Base-by-base conservation (phyloP, 1,140 invertebrate species). In the Zaprionus camerounensis region DNA sequence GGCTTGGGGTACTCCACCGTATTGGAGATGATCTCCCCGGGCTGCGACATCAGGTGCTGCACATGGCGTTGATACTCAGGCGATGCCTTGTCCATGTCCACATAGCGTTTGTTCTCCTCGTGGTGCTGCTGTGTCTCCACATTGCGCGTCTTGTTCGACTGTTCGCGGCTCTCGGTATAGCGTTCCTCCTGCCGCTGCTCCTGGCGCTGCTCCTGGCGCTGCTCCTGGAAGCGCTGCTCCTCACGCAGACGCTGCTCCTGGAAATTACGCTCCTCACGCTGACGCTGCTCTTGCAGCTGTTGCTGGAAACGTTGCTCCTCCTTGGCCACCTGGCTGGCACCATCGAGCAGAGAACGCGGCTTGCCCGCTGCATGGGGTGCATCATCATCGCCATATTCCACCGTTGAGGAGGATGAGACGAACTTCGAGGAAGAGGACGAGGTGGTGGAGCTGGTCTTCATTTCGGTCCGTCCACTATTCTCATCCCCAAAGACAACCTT, bases 1-100 rank as follows among this genome's bases (percentile, higher is more conserved):
- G 94, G 93, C 80, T 95, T 94, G 9, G 94, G 94, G 82, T 95
- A 94, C 62, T 94, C 94, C n/a, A 94, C 92, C 80, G 94, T 94
- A 46, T 94, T 93, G 15, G 94, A 94, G 38, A 94, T 92, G 22
- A 95, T 85, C 57, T 92, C 90, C n/a, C 92, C 92, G 3, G 92
- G 90, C 58, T 92, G 90, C 5, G 80, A 36, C 88, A 91, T 92
- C 11, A 93, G 41, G 41, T 91, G 72, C 59, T 93, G 90, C 17
- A 92, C 90, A 71, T 92, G 91, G 9, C 78, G 81, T 49, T 93
- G 92, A 51, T 92, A 92, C 31, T 92, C 91, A 2, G 91, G 91
- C 4, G 91, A 91, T 1, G 91, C 87, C 73, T 91, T 91, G 24
- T 92, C 87, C 91, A 92, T 92, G 20, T 92, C 91, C 68, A 92